Base-by-base conservation (phyloP, 2,888 invertebrate genomes). In the Anthophora plumipes region DNA sequence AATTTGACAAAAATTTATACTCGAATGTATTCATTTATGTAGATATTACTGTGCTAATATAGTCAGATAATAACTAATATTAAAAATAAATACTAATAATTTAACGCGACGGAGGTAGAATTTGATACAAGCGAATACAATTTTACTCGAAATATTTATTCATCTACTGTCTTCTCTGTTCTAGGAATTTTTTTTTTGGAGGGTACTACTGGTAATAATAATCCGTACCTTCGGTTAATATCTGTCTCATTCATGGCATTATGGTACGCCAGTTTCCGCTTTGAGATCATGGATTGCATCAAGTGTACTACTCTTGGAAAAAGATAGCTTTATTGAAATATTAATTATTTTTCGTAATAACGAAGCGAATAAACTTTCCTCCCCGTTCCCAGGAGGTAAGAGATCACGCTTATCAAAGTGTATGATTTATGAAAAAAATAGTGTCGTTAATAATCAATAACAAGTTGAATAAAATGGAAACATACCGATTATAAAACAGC, bases 391-490 rank as follows among this genome's bases (percentile, higher is more conserved):
- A 0, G 5, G 41, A 83, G 75, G 83, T 83, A 75, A 78, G 66
- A 61, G 48, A 69, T 25, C 52, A 37, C 22, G 20, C n/a, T n/a
- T 11, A n/a, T 39, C 50, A n/a, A 39, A 31, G 31, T 31, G 31
- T 31, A 50, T 25, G 43, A 66, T 70, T 67, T 69, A 48, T 66
- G 46, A 43, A 39, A 61, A 74, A 74, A 69, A 70, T 75, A 75
- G 54, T 83, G 78, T 72, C 83, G 78, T 83, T 78, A 71, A 75
- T 76, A 69, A 74, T 78, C 83, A 75, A 83, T 83, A 83, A 83
- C 72, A 78, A 75, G 82, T 75, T 78, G 74, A 77, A 73, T 72
- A 69, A 68, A 83, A 83, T 83, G 70, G 82, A 83, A 71, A 77
- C 77, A 82, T 59, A 82, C 70, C 46, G 70, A 69, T 78, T 78